These are phyloP conservation scores for Leucophenga varia DNA, from an alignment of 1,140 invertebrate species.

Conservation along the genomic window DNA sequence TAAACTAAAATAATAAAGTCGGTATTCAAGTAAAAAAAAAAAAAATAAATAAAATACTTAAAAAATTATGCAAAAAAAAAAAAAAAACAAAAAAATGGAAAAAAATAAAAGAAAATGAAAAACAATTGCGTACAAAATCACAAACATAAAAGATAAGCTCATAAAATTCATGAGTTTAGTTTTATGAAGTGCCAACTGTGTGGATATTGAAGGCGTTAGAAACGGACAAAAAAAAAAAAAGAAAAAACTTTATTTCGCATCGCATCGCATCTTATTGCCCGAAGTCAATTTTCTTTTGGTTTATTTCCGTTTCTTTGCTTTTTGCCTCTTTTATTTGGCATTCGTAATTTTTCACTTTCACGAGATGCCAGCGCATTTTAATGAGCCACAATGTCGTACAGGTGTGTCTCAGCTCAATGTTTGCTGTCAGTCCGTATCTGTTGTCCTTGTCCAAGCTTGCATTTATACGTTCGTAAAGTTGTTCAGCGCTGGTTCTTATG, in stretches of 20 bases:
- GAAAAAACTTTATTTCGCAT: too few relatives aligned
- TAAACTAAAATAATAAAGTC: too few relatives aligned
- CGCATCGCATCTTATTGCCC: too few relatives aligned
- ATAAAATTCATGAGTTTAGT: constrained; percentile 50
- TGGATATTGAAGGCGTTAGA: constrained; percentile 47
- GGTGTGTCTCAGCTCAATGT: too few relatives aligned
- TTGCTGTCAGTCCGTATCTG: too few relatives aligned
- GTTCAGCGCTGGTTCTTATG: too few relatives aligned
- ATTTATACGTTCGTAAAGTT: too few relatives aligned
- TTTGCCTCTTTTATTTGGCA: constrained; percentile 22
- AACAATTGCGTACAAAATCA: not conserved
- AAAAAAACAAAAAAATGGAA: not conserved
- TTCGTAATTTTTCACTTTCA: constrained; percentile 53
- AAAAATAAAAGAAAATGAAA: too few relatives aligned
- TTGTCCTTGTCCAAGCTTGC: too few relatives aligned
- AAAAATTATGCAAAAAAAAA: not conserved
- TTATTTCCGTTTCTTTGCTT: constrained; percentile 11
- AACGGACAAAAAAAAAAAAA: too few relatives aligned
- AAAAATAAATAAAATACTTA: not conserved
- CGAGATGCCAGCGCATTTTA: constrained; percentile 53
- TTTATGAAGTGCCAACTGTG: constrained; percentile 48
- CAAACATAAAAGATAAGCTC: constrained; percentile 23
- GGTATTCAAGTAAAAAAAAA: too few relatives aligned
- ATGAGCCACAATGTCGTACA: too few relatives aligned
- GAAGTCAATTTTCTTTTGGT: not conserved